Conservation (phyloP, 2,113 vertebrate species). For the Halcyon malimbica region DNA sequence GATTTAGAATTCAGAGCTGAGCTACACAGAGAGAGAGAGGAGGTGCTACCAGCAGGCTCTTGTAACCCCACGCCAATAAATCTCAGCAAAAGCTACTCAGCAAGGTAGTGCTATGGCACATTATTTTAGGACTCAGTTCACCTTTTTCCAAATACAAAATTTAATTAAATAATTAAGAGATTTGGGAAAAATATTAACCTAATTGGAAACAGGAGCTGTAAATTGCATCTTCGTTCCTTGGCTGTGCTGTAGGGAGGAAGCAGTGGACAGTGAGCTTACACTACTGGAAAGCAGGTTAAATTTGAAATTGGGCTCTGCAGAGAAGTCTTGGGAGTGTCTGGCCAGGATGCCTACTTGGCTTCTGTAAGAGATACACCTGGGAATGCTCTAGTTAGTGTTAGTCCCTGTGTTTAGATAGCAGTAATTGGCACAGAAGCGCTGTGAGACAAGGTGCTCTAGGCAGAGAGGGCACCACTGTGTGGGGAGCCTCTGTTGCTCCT, state of each 20-base stretch:
- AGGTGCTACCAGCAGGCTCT: background rate
- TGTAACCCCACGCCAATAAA: background rate
- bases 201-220: background rate
- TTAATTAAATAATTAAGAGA: background rate
- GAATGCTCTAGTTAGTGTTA: background rate
- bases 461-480: background rate
- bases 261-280: background rate
- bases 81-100: background rate
- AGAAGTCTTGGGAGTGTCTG: background rate
- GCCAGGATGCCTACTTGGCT: background rate
- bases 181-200: background rate
- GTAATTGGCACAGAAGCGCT: background rate
- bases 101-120: background rate
- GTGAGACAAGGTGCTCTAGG: background rate
- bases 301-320: background rate
- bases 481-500: background rate
- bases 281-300: background rate
- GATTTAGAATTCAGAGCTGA: background rate
- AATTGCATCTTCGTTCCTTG: background rate
- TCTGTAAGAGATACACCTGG: background rate
- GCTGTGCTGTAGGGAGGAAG: background rate
- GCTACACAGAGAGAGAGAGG: background rate
- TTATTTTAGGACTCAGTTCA: background rate
- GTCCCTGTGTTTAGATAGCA: background rate
- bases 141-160: background rate